Evolutionary conservation across 2,797 vertebrate species (phyloP).

Genomic region (Gambelia wislizenii): DNA sequence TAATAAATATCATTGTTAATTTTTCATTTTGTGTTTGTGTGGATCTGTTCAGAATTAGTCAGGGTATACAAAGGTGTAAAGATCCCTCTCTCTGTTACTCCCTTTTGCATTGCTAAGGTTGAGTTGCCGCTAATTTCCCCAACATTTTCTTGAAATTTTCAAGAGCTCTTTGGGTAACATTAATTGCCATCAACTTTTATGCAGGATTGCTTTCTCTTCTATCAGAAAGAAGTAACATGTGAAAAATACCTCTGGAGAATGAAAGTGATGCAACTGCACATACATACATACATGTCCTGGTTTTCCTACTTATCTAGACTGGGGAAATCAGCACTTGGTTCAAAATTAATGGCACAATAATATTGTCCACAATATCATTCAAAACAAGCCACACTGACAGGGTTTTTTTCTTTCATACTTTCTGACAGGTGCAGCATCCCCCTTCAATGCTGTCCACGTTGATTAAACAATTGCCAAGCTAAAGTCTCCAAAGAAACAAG

Average conservation of each 20-base stretch:
- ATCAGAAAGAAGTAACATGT: conserved; percentile 30
- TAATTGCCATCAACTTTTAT: conserved; percentile 36
- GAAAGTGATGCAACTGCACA: conserved; percentile 1
- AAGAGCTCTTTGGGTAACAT: too few species aligned
- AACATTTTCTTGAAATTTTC: too few species aligned
- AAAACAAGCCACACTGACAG: neutral
- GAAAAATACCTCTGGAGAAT: conserved; percentile 46
- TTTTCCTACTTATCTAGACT: neutral
- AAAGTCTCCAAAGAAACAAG: neutral
- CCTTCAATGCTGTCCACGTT: neutral
- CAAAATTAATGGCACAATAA: too few species aligned
- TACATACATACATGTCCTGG: neutral
- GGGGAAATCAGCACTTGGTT: neutral
- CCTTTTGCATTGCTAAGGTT: too few species aligned
- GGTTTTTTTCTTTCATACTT: neutral
- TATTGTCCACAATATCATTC: neutral
- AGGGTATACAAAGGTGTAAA: too few species aligned
- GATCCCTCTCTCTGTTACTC: too few species aligned
- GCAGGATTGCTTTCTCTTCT: conserved; percentile 34
- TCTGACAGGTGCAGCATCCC: neutral
- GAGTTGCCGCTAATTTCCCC: too few species aligned
- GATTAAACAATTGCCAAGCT: neutral
- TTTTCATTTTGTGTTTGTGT: too few species aligned
- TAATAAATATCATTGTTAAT: too few species aligned
- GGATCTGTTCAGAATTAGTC: too few species aligned